Base-by-base conservation (phyloP, 2,113 vertebrate species). In the Alethe castanea region DNA sequence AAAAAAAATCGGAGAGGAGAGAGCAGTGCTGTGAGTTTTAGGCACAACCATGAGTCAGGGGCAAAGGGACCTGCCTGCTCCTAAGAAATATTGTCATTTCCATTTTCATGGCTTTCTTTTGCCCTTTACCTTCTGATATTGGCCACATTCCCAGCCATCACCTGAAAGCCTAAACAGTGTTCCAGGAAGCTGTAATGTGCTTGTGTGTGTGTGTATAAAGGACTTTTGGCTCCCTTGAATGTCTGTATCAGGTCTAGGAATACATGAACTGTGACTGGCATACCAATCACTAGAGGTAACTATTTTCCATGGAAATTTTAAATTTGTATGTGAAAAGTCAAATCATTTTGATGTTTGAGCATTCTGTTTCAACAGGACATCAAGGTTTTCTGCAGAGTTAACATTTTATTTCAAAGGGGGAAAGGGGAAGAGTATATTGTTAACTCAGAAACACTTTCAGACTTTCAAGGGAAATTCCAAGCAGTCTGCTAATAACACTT, bases 81-180 rank as follows among this genome's bases (percentile, higher is more conserved):
- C 56, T 40, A 86, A 73, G 47, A 95, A 93, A 88, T 86, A 90
- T 5, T 83, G 67, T 54, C 73, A 56, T 74, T 85, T 91, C 87
- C 78, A 92, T 92, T 92, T 89, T 87, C 85, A 80, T 53, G 36
- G 91, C 60, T 97, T 94, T 66, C 80, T 86, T 95, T 91, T 92
- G 72, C 88, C 95, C 94, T 93, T 93, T 95, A 92, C 90, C 88
- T 92, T 88, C 91, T 78, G 86, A 94, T 90, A 25, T 86, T 97
- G 96, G 94, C 91, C 83, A 90, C 72, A 36, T 91, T 97, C 94
- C 92, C 94, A 95, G 92, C 29, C 83, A 77, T 96, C 96, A 97
- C 96, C 94, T 97, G 92, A 97, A 95, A 97, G 88, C 52, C 82
- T 86, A 70, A 94, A 88, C 64, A 81, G 60, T 59, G 72, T 94